These are phyloP conservation scores for Phortica okadai DNA, from an alignment of 2,888 invertebrate genomes.

Conservation along the genomic window DNA sequence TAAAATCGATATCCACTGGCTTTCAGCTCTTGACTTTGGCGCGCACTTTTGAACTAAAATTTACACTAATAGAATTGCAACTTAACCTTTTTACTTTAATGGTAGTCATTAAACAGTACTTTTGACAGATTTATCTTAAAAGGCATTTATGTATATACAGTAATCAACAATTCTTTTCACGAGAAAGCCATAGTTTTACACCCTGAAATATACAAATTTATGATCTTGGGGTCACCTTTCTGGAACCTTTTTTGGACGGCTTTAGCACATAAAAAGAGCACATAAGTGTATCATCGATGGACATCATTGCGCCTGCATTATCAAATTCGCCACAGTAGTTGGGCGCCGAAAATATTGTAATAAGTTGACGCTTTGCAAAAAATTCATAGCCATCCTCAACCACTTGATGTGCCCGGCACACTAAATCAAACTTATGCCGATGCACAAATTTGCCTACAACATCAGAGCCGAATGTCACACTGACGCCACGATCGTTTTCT, in stretches of 20 bases:
- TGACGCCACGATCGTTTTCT: slow-evolving; percentile 98
- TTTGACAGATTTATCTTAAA: too few species aligned
- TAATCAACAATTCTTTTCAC: too few species aligned
- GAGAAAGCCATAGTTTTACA: too few species aligned
- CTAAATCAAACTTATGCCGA: slow-evolving; percentile 98
- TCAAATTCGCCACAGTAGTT: slow-evolving; percentile 90
- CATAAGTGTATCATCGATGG: slow-evolving; percentile 96
- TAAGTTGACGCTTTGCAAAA: slow-evolving; percentile 95
- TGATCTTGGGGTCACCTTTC: slow-evolving; percentile 41
- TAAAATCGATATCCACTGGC: too few species aligned
- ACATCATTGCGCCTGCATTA: slow-evolving; percentile 95
- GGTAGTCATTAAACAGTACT: too few species aligned
- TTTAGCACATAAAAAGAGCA: slow-evolving; percentile 85
- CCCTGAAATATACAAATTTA: not conserved
- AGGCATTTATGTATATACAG: too few species aligned
- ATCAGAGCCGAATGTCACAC: slow-evolving; percentile 98
- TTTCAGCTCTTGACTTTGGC: too few species aligned
- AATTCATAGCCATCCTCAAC: slow-evolving; percentile 98
- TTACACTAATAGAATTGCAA: too few species aligned
- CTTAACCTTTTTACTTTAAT: too few species aligned
- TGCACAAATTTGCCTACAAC: slow-evolving; percentile 77
- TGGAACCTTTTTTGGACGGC: slow-evolving; percentile 51
- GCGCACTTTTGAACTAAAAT: too few species aligned
- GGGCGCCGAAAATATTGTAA: slow-evolving; percentile 90
- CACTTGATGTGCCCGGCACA: slow-evolving; percentile 98